Conservation (phyloP, 2,113 vertebrate species). For the Mastomys coucha region DNA sequence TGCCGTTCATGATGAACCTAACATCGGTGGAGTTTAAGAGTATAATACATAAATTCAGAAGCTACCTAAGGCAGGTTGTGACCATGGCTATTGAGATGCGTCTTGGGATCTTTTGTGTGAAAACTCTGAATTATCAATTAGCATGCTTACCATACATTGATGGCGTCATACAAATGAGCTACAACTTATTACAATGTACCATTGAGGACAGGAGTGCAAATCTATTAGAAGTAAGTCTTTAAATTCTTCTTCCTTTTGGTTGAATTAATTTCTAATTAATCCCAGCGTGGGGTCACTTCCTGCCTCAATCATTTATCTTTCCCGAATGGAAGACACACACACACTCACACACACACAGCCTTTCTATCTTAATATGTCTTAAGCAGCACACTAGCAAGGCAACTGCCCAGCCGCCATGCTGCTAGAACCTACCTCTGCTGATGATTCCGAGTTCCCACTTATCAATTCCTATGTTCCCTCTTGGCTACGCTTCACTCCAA, state of each 20-base stretch:
- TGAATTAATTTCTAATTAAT: too few relatives aligned
- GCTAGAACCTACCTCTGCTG: too few relatives aligned
- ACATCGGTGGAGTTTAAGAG: slow-evolving; percentile 74
- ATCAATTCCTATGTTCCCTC: too few relatives aligned
- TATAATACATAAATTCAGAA: slow-evolving; percentile 68
- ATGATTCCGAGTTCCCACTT: too few relatives aligned
- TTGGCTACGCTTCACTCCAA: too few relatives aligned
- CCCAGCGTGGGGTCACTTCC: too few relatives aligned
- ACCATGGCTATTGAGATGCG: slow-evolving; percentile 73
- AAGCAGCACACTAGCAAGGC: too few relatives aligned
- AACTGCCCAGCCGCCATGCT: too few relatives aligned
- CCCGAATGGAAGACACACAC: too few relatives aligned
- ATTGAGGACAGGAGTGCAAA: slow-evolving; percentile 75
- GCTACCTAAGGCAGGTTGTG: slow-evolving; percentile 66
- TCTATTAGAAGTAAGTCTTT: slow-evolving; percentile 83
- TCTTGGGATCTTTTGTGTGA: slow-evolving; percentile 75
- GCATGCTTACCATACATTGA: slow-evolving; percentile 84
- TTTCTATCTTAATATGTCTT: too few relatives aligned
- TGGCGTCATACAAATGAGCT: slow-evolving; percentile 67
- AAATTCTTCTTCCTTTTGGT: neutral
- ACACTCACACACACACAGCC: too few relatives aligned
- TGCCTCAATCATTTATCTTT: too few relatives aligned
- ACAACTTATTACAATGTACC: slow-evolving; percentile 65
- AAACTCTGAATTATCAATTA: slow-evolving; percentile 76
- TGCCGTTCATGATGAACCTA: slow-evolving; percentile 55